Evolutionary conservation across 2,888 invertebrate genomes (phyloP), one percentile per base, ranked within the genome.

Genomic region (Drosophila mimetica): DNA sequence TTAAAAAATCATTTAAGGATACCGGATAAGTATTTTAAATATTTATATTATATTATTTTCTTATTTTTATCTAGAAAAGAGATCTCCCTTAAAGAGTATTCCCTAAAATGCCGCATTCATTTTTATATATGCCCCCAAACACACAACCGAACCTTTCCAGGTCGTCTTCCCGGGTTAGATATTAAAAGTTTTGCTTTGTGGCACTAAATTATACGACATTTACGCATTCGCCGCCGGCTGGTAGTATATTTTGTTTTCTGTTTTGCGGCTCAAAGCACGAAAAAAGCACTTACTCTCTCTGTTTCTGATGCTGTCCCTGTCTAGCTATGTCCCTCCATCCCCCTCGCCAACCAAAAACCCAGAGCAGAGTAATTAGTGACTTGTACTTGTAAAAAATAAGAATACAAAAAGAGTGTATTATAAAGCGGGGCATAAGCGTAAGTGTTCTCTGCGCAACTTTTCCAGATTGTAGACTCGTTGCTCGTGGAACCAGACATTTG

Each of bases 331-430:
- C 59, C 42, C 25, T 11, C 32, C 41, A 30, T 18, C 22, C 9
- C 11, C 39, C 16, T 14, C 42, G 14, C 41, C 11, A 41, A 50
- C 61, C 51, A 46, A 54, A 47, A 69, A 64, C 50, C 82, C 67
- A n/a, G 51, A 67, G 59, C 83, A 86, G 83, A 87, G 82, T 88
- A 83, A 82, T 88, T 82, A 77, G 75, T 73, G 72, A 70, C 58
- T 51, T 58, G 50, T 66, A 39, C 37, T n/a, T n/a, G n/a, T n/a
- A 42, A 44, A 34, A 37, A 70, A 71, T 36, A 44, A 41, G 69
- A 47, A 71, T 61, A 69, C 66, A 61, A 60, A 69, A 65, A 73
- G 36, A 55, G 44, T 72, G 42, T 46, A 61, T 60, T 61, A 59
- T 48, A 65, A 55, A 69, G 65, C 46, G 28, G 53, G 53, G 47